Conservation (phyloP, 2,113 vertebrate genomes). For the Pteropus alecto region DNA sequence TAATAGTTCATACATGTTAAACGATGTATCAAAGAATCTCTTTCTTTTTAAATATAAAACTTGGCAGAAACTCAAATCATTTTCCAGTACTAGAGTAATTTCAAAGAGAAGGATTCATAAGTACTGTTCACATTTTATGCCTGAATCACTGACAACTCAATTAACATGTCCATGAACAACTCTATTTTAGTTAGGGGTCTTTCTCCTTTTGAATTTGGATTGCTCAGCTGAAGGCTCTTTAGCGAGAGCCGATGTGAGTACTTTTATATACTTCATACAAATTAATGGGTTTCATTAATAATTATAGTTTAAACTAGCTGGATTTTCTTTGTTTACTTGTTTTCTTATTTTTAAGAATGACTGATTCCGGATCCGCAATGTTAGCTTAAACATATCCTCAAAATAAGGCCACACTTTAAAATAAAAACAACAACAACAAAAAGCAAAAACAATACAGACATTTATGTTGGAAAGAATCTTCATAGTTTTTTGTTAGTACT, state of each 20-base stretch:
- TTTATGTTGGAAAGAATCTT: constrained; percentile 14
- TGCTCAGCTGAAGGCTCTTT: neutral
- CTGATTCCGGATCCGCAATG: neutral
- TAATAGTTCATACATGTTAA: constrained; percentile 20
- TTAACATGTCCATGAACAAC: neutral
- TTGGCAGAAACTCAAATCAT: neutral
- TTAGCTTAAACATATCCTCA: neutral
- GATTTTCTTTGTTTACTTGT: constrained; percentile 7
- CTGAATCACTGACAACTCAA: neutral
- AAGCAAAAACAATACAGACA: neutral
- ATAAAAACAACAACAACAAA: neutral
- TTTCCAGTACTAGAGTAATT: neutral
- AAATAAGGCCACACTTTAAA: neutral
- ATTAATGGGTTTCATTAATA: constrained; percentile 18
- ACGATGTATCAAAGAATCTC: neutral
- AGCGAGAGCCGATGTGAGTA: neutral
- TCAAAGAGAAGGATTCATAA: neutral
- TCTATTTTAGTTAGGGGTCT: neutral
- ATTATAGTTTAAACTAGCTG: neutral
- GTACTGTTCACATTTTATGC: neutral
- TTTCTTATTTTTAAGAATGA: constrained; percentile 45
- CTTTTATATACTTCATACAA: neutral
- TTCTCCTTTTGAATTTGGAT: constrained; percentile 41
- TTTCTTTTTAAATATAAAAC: neutral
- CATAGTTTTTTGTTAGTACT: neutral